Evolutionary conservation across 2,113 vertebrate genomes (phyloP), one percentile per base, ranked within the genome.

Genomic region (Crocuta crocuta): DNA sequence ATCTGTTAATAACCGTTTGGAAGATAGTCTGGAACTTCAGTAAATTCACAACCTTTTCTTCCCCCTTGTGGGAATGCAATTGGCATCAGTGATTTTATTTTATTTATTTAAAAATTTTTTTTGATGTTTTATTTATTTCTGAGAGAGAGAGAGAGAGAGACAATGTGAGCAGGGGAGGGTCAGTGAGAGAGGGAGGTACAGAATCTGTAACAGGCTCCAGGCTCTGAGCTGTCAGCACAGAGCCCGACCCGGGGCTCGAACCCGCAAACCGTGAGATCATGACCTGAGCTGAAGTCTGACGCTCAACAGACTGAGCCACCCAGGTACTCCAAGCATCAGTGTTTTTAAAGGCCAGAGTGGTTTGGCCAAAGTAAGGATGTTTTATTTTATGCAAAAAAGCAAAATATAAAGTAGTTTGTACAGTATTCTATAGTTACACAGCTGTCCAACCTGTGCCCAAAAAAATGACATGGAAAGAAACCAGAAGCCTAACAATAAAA

Each of bases 391-490:
- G 4, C n/a, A 28, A 17, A 43, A 61, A 48, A 58, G 21, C 48
- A 95, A 92, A 79, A 84, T 61, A 94, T 24, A 28, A 84, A 96
- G 45, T 73, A 82, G 66, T 63, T 86, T 91, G 50, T 61, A 73
- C 7, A 96, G 82, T 33, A 89, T 85, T 78, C 92, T 78, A 3
- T 88, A 66, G 96, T 95, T 78, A 82, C 17, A 86, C 35, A 82
- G 53, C 66, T 96, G 78, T 93, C 86, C 89, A 73, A 79, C 10
- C 17, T 21, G 21, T 93, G 86, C 26, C 9, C 24, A 83, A 79
- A 66, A 79, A 97, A 97, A 74, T 78, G 91, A 65, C 68, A 93
- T 85, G 82, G 61, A 93, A 96, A 94, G 39, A 97, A 97, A 89
- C 53, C 93, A 88, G 91, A 76, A 80, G 61, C 31, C 96, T 80